Percentiles rank a stretch among this genome's conserved stretches.
These are phyloP conservation scores for Tetrao urogallus DNA, from an alignment of 2,113 vertebrate species.

Conservation along the genomic window DNA sequence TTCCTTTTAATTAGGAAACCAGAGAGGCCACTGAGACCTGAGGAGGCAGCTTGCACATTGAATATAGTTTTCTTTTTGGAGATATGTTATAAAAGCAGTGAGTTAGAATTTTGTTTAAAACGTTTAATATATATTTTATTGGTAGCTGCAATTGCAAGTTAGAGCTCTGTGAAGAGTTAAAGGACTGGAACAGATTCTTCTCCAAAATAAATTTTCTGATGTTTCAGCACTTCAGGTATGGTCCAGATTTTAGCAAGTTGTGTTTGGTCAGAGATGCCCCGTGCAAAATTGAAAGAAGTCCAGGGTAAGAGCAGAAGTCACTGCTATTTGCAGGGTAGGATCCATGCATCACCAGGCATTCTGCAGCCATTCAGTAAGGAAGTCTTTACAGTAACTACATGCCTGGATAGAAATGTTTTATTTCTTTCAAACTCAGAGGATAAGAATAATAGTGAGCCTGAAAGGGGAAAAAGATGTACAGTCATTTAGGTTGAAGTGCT, in stretches of 20 bases:
- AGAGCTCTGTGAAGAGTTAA: background rate
- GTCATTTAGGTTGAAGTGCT: constrained; percentile 38
- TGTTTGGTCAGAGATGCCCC: background rate
- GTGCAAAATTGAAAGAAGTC: background rate
- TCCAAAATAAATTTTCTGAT: background rate
- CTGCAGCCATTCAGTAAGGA: background rate
- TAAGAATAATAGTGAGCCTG: background rate
- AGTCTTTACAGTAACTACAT: background rate
- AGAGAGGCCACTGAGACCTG: background rate
- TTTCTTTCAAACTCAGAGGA: background rate
- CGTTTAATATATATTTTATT: background rate
- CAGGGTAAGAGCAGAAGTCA: background rate
- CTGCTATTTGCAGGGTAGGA: background rate
- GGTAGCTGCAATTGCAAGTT: background rate
- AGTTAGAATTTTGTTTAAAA: too few species aligned
- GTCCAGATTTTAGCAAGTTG: background rate
- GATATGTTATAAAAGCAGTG: background rate
- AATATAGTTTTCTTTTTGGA: background rate
- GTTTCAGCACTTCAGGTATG: background rate
- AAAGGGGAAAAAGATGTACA: background rate
- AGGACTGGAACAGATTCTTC: background rate
- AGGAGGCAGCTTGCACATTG: background rate
- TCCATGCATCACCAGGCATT: background rate
- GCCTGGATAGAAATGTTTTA: background rate
- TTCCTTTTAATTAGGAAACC: background rate